These are phyloP conservation scores for Cylloceria caligata DNA, from an alignment of 2,888 invertebrate species.

Conservation along the genomic window DNA sequence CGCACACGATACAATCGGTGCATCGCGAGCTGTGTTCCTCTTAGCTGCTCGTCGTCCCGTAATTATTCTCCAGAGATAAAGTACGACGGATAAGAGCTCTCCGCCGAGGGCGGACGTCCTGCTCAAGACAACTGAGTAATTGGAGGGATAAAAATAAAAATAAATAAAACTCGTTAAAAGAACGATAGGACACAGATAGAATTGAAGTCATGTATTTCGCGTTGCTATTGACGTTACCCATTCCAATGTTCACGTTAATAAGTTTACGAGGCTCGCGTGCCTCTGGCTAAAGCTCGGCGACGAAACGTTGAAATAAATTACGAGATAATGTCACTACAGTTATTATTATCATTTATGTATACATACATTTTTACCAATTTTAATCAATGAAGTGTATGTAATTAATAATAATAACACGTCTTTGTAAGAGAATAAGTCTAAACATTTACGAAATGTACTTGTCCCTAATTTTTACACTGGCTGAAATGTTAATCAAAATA, in stretches of 20 bases:
- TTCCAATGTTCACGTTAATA: conserved; percentile 22
- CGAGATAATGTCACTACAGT: too few species aligned
- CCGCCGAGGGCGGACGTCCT: conserved; percentile 53
- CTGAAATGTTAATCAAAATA: too few species aligned
- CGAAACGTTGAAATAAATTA: conserved; percentile 28
- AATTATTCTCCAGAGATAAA: conserved; percentile 64
- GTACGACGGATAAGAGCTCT: conserved; percentile 41
- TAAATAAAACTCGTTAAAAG: not conserved
- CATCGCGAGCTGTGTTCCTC: conserved; percentile 17
- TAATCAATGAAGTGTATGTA: too few species aligned
- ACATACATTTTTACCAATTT: too few species aligned
- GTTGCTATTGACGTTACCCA: conserved; percentile 2
- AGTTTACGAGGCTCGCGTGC: conserved; percentile 6
- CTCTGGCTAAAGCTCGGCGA: not conserved
- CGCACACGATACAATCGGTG: conserved; percentile 64
- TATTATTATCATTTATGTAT: too few species aligned
- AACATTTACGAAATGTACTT: too few species aligned
- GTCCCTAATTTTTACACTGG: too few species aligned
- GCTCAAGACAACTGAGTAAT: conserved; percentile 44
- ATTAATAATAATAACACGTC: too few species aligned
- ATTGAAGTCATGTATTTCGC: conserved; percentile 24
- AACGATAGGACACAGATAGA: not conserved
- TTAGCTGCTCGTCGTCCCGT: conserved; percentile 23
- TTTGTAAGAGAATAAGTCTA: too few species aligned
- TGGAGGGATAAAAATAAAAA: conserved; percentile 1